phyloP scores from a whole-genome alignment of 2,888 invertebrate genomes.

The Leucoma salicis region DNA sequence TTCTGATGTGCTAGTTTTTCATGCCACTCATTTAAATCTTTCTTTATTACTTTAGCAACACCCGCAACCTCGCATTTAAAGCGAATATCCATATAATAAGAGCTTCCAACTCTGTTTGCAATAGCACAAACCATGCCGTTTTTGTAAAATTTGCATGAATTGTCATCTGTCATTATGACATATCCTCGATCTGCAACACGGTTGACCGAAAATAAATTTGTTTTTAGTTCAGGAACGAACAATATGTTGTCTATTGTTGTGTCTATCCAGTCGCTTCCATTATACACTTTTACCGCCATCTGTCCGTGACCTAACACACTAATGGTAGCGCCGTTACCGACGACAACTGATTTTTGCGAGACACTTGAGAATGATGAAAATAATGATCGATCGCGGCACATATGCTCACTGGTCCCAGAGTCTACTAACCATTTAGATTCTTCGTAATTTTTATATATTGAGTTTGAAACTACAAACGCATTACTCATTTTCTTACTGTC shows the following conservation, averaged over 20 bases:
- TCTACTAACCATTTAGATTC: too few relatives aligned
- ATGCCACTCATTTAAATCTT: constrained; percentile 18
- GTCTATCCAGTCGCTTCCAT: constrained; percentile 22
- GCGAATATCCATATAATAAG: too few relatives aligned
- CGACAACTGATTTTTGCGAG: constrained; percentile 15
- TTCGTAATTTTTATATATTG: too few relatives aligned
- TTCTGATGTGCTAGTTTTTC: constrained; percentile 25
- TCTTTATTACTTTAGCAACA: background rate
- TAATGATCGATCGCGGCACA: constrained; percentile 20
- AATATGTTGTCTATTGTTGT: constrained; percentile 29
- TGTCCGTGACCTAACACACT: constrained; percentile 16
- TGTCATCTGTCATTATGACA: constrained; percentile 24
- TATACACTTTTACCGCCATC: constrained; percentile 19
- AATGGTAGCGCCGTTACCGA: constrained; percentile 24
- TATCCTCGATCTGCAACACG: constrained; percentile 23
- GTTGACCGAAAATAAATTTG: constrained; percentile 27
- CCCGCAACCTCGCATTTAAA: background rate
- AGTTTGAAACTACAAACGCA: too few relatives aligned
- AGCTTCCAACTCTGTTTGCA: background rate
- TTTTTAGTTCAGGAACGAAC: constrained; percentile 24
- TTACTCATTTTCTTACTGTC: background rate
- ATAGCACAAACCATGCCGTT: constrained; percentile 1
- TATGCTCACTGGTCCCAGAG: background rate
- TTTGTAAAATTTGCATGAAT: constrained; percentile 21
- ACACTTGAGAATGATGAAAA: constrained; percentile 13